phyloP scores from a whole-genome alignment of 2,797 vertebrate genomes.

The Pelodytes ibericus region DNA sequence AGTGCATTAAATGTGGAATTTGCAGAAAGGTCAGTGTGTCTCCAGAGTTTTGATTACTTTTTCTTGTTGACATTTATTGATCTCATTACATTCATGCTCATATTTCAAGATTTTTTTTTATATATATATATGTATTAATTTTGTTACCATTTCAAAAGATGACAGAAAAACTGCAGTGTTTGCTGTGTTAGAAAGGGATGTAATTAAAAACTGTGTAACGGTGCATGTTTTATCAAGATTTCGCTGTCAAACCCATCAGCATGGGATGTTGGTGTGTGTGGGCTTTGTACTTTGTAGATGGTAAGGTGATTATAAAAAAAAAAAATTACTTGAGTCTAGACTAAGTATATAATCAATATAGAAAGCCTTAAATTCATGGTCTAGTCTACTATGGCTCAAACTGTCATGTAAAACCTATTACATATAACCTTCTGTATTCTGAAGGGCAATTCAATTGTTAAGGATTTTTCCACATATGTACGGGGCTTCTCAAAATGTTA shows the following conservation, averaged over 20 bases:
- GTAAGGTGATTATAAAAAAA: constrained; percentile 61
- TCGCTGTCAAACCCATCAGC: constrained; percentile 67
- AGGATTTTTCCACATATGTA: too few relatives aligned
- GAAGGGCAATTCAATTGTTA: too few relatives aligned
- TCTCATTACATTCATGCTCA: constrained; percentile 80
- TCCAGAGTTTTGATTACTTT: constrained; percentile 82
- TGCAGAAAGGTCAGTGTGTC: constrained; percentile 82
- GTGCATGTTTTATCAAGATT: constrained; percentile 68
- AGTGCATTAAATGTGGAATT: constrained; percentile 79
- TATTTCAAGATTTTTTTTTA: constrained; percentile 76
- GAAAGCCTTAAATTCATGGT: not conserved
- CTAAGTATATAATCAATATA: too few relatives aligned
- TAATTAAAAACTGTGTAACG: constrained; percentile 75
- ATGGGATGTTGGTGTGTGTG: constrained; percentile 71
- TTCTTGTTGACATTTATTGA: constrained; percentile 86
- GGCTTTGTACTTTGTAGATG: constrained; percentile 70
- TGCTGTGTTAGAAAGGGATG: constrained; percentile 69
- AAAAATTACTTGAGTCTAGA: constrained; percentile 57
- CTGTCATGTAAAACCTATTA: too few relatives aligned
- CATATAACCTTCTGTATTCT: too few relatives aligned
- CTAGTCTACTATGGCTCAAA: too few relatives aligned
- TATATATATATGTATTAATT: constrained; percentile 58
- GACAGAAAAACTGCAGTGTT: constrained; percentile 71
- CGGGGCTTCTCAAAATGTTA: too few relatives aligned
- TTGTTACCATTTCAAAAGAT: constrained; percentile 75